Evolutionary conservation across 2,888 invertebrate species (phyloP).

Genomic region (Congeria kusceri): DNA sequence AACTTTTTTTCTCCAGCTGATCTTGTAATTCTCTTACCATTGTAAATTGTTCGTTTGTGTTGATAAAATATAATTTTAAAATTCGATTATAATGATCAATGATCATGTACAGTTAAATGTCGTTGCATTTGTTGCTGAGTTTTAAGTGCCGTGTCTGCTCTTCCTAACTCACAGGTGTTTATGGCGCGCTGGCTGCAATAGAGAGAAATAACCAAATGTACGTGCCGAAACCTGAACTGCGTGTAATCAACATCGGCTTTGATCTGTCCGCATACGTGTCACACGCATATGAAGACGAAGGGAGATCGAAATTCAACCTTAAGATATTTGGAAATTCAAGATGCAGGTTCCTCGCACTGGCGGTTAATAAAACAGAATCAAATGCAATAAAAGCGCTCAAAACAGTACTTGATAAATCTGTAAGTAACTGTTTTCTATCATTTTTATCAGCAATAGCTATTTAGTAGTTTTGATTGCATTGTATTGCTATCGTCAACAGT

Average conservation of each 20-base stretch:
- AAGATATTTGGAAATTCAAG: conserved; percentile 82
- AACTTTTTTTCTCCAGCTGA: no score
- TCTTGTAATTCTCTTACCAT: no score
- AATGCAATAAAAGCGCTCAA: conserved; percentile 80
- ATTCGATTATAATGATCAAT: no score
- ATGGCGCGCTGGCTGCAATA: conserved; percentile 81
- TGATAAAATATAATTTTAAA: no score
- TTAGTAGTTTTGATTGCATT: no score
- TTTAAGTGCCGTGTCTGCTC: conserved; percentile 75
- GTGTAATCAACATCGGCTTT: conserved; percentile 79
- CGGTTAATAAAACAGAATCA: conserved; percentile 81
- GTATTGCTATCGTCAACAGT: no score
- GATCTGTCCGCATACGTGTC: conserved; percentile 80
- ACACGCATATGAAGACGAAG: conserved; percentile 64
- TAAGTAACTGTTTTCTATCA: conserved; percentile 66
- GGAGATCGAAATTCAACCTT: conserved; percentile 76
- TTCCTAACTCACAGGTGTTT: conserved; percentile 77
- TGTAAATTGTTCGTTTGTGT: no score
- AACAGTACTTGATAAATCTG: conserved; percentile 82
- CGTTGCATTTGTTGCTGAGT: no score
- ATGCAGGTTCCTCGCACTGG: conserved; percentile 80
- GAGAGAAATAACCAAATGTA: conserved; percentile 72
- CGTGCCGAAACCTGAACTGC: conserved; percentile 73
- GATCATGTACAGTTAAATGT: no score
- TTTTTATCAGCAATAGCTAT: no score